Evolutionary conservation across 1,140 invertebrate species (phyloP), one percentile per base, ranked within the genome.

Genomic region (Diachasmimorpha longicaudata): DNA sequence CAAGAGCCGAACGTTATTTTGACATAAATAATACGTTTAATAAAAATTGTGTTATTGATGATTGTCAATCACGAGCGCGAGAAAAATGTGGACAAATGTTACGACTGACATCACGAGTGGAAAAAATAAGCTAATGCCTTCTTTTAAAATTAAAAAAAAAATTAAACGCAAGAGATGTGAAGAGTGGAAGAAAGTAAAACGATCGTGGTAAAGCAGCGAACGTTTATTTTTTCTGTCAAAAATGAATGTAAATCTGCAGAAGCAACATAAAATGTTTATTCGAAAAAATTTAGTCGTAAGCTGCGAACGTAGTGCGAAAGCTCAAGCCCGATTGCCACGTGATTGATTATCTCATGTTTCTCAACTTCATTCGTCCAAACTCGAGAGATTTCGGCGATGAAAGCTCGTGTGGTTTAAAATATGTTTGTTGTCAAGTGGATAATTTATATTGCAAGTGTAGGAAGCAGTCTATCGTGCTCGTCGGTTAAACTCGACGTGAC

Each of bases 271-370:
- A 67, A 42, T 72, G 36, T 31, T 10, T 55, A 58, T 72, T 42
- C 52, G 48, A 42, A 52, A 75, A 73, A 75, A 78, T 70, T 70
- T 25, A 76, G 55, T 78, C 63, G 76, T 70, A 70, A 80, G 75
- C 74, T 76, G 75, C 70, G 74, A 25, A 77, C 69, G 46, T 74
- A 39, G 55, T 76, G 76, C 74, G 63, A 75, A 75, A 79, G 72
- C 76, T 58, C n/a, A 74, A 77, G 76, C 72, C 76, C 48, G 70
- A 74, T 63, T 70, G 70, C 52, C 67, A 46, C 69, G 76, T 44
- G 67, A 69, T 23, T 72, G 42, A 46, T 46, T n/a, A 72, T 72
- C 37, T 76, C 71, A 36, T 63, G 42, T 70, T 19, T 69, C 9
- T 42, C 23, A 55, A 16, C 23, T 23, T 63, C 58, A 71, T 63